Conservation (phyloP, 2,888 invertebrate species). For the Parapristionchus giblindavisi region DNA sequence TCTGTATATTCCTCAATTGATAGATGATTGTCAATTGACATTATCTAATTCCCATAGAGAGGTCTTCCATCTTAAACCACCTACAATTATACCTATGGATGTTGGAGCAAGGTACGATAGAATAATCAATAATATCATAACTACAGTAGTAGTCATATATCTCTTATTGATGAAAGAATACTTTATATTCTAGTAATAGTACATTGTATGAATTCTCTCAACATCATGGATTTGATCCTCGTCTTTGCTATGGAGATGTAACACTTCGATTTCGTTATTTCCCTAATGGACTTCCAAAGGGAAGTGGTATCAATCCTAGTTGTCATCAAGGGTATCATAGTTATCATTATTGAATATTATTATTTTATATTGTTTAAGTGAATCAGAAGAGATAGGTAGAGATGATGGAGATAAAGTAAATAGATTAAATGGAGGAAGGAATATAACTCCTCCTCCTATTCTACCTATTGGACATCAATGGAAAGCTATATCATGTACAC, state of each 20-base stretch:
- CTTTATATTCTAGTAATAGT: background rate
- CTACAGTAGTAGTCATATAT: background rate
- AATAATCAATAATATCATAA: no score
- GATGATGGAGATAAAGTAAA: constrained; percentile 19
- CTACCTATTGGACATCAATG: constrained; percentile 37
- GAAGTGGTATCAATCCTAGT: constrained; percentile 25
- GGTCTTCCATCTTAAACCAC: constrained; percentile 62
- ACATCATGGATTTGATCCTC: constrained; percentile 88
- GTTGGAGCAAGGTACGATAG: background rate
- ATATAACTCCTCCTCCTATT: constrained; percentile 30
- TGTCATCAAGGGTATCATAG: constrained; percentile 24
- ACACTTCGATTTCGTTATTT: constrained; percentile 79
- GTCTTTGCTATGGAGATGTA: constrained; percentile 89
- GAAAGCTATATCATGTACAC: constrained; percentile 34
- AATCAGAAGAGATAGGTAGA: constrained; percentile 26
- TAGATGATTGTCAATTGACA: constrained; percentile 65
- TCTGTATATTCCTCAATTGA: constrained; percentile 61
- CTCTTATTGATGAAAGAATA: background rate
- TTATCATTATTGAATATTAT: no score
- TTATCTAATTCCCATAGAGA: constrained; percentile 65
- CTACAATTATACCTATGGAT: constrained; percentile 40
- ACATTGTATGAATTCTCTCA: constrained; percentile 60
- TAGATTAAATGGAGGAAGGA: background rate
- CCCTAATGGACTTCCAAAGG: constrained; percentile 54
- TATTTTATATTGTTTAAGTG: no score